Conservation (phyloP, 1,140 invertebrate genomes). For the Latrodectus geometricus region DNA sequence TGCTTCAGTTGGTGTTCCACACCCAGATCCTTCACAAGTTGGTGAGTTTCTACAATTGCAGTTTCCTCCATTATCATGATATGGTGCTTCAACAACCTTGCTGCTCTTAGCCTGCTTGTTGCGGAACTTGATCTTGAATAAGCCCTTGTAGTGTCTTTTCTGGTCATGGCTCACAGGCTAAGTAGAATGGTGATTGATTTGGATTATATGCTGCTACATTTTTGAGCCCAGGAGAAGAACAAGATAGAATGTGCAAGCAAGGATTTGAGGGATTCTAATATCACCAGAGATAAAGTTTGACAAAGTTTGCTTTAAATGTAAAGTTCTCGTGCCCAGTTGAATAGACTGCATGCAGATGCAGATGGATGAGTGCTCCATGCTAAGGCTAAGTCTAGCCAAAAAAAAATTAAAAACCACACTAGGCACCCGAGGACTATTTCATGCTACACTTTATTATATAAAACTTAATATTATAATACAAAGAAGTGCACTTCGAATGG, state of each 20-base stretch:
- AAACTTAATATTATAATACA: conserved; percentile 27
- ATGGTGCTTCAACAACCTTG: conserved; percentile 36
- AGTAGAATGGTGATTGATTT: conserved; percentile 40
- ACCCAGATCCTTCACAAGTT: conserved; percentile 41
- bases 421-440: conserved; percentile 60
- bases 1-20: conserved; percentile 50
- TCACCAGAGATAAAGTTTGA: conserved; percentile 55
- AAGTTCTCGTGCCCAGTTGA: conserved; percentile 36
- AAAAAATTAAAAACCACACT: conserved; percentile 58
- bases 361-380: conserved; percentile 59
- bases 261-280: conserved; percentile 41
- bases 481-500: neutral
- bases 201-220: conserved; percentile 49
- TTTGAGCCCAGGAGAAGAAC: conserved; percentile 40
- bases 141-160: conserved; percentile 65
- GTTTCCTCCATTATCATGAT: conserved; percentile 16
- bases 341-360: conserved; percentile 58
- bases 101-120: conserved; percentile 63
- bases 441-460: conserved; percentile 64
- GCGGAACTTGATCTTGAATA: conserved; percentile 65
- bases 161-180: conserved; percentile 63
- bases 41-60: conserved; percentile 20
- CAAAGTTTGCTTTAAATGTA: conserved; percentile 39
- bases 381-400: conserved; percentile 38
- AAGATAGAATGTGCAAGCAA: conserved; percentile 42